Evolutionary conservation across 2,797 vertebrate genomes (phyloP), one percentile per base, ranked within the genome.

Genomic region (Podarcis lilfordi): DNA sequence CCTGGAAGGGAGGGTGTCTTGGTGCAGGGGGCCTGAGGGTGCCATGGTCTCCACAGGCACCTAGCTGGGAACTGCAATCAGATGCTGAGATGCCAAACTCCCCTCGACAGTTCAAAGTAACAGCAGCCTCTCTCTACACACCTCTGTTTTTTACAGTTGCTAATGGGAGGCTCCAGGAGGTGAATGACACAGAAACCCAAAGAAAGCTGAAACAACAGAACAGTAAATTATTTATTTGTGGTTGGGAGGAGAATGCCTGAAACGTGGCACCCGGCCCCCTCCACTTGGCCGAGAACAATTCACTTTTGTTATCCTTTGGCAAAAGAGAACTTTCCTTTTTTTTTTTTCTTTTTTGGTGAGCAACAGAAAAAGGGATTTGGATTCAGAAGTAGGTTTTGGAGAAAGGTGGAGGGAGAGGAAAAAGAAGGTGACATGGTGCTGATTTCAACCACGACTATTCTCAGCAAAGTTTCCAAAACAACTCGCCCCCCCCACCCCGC

Each of bases 181-280:
- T 50, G 78, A 68, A 85, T 37, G 50, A 68, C n/a, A 11, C 68
- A 85, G 37, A 85, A 35, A 27, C 35, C 45, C 55, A 50, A 61
- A 75, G 88, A 50, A 61, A 66, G 88, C 55, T 55, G 88, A 74
- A 85, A 71, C 82, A 85, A 45, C 45, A 68, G 43, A 74, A 74
- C 69, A 40, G 77, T 55, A 55, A 50, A 88, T 79, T 84, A 78
- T 88, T 79, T 88, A 84, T 88, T 88, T 84, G 87, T 88, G 87
- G 87, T 84, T 77, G 35, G 64, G 45, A 61, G 29, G 87, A 59
- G 19, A 84, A 84, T 88, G 75, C 45, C 29, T 79, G 87, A 32
- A 32, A 43, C 4, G 1, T 21, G n/a, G 66, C 64, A n/a, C 5
- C 25, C 32, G 29, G 74, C 87, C 82, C 32, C 2, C 68, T 84